Evolutionary conservation across 2,797 vertebrate genomes (phyloP).

Genomic region (Catamblyrhynchus diadema): DNA sequence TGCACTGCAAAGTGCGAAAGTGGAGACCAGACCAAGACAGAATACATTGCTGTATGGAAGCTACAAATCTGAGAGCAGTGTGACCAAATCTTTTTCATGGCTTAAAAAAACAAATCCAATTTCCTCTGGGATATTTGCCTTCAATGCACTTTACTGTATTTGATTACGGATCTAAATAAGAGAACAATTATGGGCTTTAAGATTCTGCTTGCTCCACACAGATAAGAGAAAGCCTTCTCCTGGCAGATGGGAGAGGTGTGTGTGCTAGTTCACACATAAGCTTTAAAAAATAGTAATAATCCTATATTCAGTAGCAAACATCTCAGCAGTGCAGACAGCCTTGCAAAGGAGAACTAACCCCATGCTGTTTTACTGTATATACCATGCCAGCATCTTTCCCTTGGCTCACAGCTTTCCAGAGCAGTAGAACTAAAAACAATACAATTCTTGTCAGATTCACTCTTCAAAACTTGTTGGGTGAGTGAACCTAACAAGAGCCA

Average conservation of each 20-base stretch:
- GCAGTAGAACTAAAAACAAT: conserved; percentile 50
- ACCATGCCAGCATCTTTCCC: conserved; percentile 63
- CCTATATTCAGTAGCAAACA: conserved; percentile 58
- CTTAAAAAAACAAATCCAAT: conserved; percentile 31
- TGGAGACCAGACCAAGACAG: conserved; percentile 22
- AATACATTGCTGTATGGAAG: conserved; percentile 6
- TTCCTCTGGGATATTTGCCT: conserved; percentile 10
- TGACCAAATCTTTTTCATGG: background rate
- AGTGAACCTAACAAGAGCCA: conserved; percentile 49
- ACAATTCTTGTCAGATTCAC: conserved; percentile 59
- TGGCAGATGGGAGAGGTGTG: conserved; percentile 33
- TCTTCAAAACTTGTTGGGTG: conserved; percentile 43
- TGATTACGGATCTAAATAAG: conserved; percentile 23
- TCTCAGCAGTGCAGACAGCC: conserved; percentile 60
- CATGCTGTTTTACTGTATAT: conserved; percentile 65
- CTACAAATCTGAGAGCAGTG: conserved; percentile 1
- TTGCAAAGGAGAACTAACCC: conserved; percentile 63
- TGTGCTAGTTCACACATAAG: conserved; percentile 25
- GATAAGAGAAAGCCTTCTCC: conserved; percentile 49
- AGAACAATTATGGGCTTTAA: conserved; percentile 31
- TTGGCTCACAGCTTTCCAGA: conserved; percentile 55
- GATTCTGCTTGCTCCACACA: conserved; percentile 3
- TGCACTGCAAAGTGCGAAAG: conserved; percentile 29
- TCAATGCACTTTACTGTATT: conserved; percentile 26
- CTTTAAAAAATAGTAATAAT: conserved; percentile 35